Evolutionary conservation across 2,797 vertebrate genomes (phyloP).

Genomic region (Sebastes kiyomatsui): DNA sequence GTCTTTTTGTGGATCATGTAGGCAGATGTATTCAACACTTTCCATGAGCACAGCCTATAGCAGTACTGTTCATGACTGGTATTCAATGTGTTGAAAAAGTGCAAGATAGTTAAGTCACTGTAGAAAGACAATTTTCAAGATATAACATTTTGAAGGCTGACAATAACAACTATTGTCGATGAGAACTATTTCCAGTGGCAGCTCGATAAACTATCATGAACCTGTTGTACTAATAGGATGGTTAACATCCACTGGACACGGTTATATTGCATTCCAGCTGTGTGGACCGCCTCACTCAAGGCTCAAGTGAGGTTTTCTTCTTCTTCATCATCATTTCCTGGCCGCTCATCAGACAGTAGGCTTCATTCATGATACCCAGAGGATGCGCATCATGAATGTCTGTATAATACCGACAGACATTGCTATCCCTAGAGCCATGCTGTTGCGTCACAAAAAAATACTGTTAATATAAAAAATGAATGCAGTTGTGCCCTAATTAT

Average conservation of each 20-base stretch:
- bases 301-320: neutral
- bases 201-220: neutral
- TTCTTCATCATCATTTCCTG: neutral
- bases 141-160: neutral
- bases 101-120: neutral
- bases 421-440: neutral
- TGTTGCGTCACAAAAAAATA: neutral
- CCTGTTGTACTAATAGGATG: neutral
- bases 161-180: neutral
- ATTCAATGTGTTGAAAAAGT: neutral
- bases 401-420: neutral
- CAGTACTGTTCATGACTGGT: neutral
- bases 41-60: neutral
- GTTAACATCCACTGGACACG: neutral
- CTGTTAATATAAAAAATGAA: neutral
- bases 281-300: neutral
- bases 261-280: neutral
- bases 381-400: neutral
- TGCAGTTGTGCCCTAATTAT: neutral
- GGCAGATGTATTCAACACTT: neutral
- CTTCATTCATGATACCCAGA: neutral
- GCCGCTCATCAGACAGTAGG: neutral
- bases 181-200: neutral
- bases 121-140: neutral
- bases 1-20: neutral